phyloP scores from a whole-genome alignment of 2,797 vertebrate genomes.

The Pitangus sulphuratus region DNA sequence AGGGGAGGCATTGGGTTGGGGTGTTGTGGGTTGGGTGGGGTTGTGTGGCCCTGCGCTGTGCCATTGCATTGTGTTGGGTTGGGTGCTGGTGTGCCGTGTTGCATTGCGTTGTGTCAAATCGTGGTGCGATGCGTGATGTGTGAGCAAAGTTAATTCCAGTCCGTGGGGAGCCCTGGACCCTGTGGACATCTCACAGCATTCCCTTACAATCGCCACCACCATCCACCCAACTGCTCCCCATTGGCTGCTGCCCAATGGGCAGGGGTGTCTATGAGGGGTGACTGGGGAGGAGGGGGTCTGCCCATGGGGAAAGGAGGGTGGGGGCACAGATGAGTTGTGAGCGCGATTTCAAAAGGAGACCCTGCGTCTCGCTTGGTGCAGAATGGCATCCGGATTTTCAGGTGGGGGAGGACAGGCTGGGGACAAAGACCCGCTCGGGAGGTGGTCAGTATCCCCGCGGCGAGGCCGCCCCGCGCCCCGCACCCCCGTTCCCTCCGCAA shows the following conservation, averaged over 20 bases:
- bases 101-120: background rate
- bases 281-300: background rate
- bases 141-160: conserved; percentile 16
- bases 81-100: background rate
- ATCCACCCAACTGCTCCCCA: background rate
- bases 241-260: background rate
- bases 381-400: background rate
- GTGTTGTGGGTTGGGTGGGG: background rate
- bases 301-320: background rate
- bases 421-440: background rate
- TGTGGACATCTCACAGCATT: background rate
- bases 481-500: background rate
- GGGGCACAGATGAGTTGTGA: background rate
- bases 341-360: background rate
- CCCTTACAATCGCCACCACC: background rate
- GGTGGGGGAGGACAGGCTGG: background rate
- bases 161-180: background rate
- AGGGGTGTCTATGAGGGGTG: background rate
- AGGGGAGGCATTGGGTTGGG: background rate
- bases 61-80: background rate
- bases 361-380: background rate
- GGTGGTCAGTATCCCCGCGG: background rate
- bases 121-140: background rate
- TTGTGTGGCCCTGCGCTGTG: background rate
- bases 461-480: background rate